These are phyloP conservation scores for Serinus canaria DNA, from an alignment of 2,113 vertebrate genomes.

Conservation along the genomic window DNA sequence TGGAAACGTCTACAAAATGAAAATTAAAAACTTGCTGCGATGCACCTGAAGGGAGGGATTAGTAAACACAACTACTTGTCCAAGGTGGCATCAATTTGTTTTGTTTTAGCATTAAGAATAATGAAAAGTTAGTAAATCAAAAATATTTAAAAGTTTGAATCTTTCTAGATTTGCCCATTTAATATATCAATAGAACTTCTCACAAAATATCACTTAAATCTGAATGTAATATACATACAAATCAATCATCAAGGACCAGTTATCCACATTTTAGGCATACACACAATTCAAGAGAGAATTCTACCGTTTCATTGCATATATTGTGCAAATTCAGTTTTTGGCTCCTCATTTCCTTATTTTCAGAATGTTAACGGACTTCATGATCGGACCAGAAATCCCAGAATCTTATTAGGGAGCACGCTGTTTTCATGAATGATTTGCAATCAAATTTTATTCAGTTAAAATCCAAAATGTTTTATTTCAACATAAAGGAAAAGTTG, in stretches of 20 bases:
- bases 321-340: slow-evolving; percentile 61
- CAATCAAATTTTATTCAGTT: slow-evolving; percentile 28
- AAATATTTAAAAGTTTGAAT: slow-evolving; percentile 62
- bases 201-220: slow-evolving; percentile 59
- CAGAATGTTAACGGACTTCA: slow-evolving; percentile 53
- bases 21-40: slow-evolving; percentile 56
- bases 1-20: slow-evolving; percentile 69
- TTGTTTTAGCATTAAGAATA: slow-evolving; percentile 60
- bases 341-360: slow-evolving; percentile 57
- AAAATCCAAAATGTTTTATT: slow-evolving; percentile 49
- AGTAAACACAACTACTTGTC: slow-evolving; percentile 57
- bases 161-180: slow-evolving; percentile 64
- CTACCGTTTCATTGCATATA: slow-evolving; percentile 55
- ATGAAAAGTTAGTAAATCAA: slow-evolving; percentile 58
- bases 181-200: slow-evolving; percentile 69
- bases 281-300: slow-evolving; percentile 43
- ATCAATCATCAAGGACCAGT: slow-evolving; percentile 47
- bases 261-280: slow-evolving; percentile 56
- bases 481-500: slow-evolving; percentile 33
- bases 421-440: slow-evolving; percentile 30
- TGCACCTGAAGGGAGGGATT: slow-evolving; percentile 59
- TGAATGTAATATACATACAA: slow-evolving; percentile 60
- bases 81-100: slow-evolving; percentile 69
- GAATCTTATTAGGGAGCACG: slow-evolving; percentile 32
- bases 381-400: slow-evolving; percentile 56